Conservation (phyloP, 2,797 vertebrate genomes). For the Sciurus vulgaris region DNA sequence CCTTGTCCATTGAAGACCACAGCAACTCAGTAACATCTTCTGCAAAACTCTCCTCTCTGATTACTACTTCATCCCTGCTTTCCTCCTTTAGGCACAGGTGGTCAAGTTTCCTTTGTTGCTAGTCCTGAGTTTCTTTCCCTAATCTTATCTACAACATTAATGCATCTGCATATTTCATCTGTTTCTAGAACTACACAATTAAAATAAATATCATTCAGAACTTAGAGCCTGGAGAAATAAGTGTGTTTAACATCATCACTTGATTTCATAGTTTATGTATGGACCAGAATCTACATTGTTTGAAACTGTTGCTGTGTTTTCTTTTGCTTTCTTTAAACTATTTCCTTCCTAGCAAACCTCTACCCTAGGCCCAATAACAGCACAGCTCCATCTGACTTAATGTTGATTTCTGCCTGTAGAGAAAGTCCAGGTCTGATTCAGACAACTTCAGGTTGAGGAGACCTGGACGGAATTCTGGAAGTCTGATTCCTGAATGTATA, state of each 20-base stretch:
- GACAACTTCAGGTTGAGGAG: neutral
- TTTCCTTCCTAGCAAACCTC: neutral
- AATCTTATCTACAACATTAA: neutral
- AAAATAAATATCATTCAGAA: neutral
- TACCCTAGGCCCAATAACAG: neutral
- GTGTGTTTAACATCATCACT: neutral
- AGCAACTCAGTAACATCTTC: neutral
- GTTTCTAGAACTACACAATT: neutral
- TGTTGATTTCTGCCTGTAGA: neutral
- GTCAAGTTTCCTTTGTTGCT: neutral
- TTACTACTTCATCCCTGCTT: neutral
- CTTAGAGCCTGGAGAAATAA: neutral
- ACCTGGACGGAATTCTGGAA: neutral
- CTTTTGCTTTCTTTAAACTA: neutral
- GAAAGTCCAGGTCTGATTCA: neutral
- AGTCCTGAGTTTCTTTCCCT: neutral
- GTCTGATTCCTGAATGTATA: fast-evolving
- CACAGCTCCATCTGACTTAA: neutral
- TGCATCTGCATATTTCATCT: neutral
- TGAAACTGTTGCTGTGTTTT: neutral
- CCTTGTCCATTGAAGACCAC: neutral
- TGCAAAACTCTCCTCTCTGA: neutral
- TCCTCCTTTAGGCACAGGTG: neutral
- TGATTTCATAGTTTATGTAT: neutral
- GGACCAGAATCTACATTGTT: neutral